A percentile compares a stretch with the other conserved stretches of the same genome.
Evolutionary conservation across 1,140 invertebrate species (phyloP).

Genomic region (Pogonus chalceus): DNA sequence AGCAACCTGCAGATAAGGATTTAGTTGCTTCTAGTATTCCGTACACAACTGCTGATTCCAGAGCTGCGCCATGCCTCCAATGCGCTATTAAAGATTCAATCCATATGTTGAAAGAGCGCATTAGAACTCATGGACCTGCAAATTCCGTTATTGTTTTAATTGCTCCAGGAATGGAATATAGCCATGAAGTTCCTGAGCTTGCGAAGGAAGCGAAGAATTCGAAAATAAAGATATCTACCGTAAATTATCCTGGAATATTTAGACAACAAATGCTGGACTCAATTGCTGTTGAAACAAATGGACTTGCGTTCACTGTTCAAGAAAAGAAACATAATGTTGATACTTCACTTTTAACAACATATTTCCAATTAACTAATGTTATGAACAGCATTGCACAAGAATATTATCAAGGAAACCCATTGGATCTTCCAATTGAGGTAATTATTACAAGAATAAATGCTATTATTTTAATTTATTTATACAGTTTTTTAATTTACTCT

Average conservation of each 20-base stretch:
- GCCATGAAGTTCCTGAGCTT: conserved; percentile 25
- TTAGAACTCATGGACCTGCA: conserved; percentile 33
- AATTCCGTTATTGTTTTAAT: conserved; percentile 45
- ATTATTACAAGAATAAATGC: conserved; percentile 10
- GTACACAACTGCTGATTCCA: conserved; percentile 37
- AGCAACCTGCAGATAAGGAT: conserved; percentile 29
- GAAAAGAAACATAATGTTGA: conserved; percentile 42
- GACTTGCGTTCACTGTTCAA: conserved; percentile 37
- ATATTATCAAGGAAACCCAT: conserved; percentile 39
- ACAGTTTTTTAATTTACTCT: too few relatives aligned
- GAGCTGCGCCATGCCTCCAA: conserved; percentile 37
- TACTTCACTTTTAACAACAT: conserved; percentile 38
- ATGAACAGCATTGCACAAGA: conserved; percentile 37
- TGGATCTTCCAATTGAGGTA: conserved; percentile 43
- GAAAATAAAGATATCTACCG: conserved; percentile 36
- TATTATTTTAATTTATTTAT: neutral
- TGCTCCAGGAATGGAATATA: conserved; percentile 37
- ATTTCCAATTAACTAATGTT: conserved; percentile 42
- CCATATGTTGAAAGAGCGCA: conserved; percentile 40
- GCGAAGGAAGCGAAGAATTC: conserved; percentile 29
- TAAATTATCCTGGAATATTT: conserved; percentile 39
- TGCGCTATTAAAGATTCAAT: conserved; percentile 42
- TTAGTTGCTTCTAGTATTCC: conserved; percentile 40
- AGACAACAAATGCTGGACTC: conserved; percentile 33
- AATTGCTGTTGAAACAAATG: conserved; percentile 37